Evolutionary conservation across 2,888 invertebrate species (phyloP).

Genomic region (Drosophila phalerata): DNA sequence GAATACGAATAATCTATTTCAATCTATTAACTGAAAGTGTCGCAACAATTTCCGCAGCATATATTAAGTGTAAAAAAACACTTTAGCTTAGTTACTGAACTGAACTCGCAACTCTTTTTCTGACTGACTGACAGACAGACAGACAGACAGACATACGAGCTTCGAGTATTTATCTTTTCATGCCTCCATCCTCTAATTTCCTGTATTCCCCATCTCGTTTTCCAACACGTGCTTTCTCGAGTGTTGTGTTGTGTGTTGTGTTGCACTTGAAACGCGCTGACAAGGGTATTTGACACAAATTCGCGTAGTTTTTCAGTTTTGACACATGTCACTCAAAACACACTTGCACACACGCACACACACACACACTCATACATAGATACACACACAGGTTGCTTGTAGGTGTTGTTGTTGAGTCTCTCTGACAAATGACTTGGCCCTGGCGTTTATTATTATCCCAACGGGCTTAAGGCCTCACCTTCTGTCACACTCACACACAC

Average conservation of each 20-base stretch:
- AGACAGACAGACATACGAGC: neutral
- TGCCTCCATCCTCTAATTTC: neutral
- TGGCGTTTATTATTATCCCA: constrained; percentile 78
- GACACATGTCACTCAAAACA: constrained; percentile 79
- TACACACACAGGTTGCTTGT: constrained; percentile 7
- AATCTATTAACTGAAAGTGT: constrained; percentile 28
- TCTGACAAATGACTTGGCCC: constrained; percentile 72
- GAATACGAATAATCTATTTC: constrained; percentile 11
- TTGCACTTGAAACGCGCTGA: constrained; percentile 78
- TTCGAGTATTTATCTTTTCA: constrained; percentile 28
- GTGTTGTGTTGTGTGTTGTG: constrained; percentile 61
- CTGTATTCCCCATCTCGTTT: neutral
- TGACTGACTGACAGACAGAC: neutral
- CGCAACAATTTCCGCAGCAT: constrained; percentile 26
- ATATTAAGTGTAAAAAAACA: constrained; percentile 18
- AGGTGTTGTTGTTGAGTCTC: constrained; percentile 47
- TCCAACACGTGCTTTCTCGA: constrained; percentile 41
- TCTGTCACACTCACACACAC: constrained; percentile 44
- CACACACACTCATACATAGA: constrained; percentile 12
- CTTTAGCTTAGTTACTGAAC: constrained; percentile 21
- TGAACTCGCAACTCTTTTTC: constrained; percentile 26
- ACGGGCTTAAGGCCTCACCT: constrained; percentile 65
- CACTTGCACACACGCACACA: constrained; percentile 27
- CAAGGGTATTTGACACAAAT: constrained; percentile 84
- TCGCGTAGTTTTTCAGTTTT: constrained; percentile 82